phyloP scores from a whole-genome alignment of 2,113 vertebrate genomes.

The Capreolus pygargus region DNA sequence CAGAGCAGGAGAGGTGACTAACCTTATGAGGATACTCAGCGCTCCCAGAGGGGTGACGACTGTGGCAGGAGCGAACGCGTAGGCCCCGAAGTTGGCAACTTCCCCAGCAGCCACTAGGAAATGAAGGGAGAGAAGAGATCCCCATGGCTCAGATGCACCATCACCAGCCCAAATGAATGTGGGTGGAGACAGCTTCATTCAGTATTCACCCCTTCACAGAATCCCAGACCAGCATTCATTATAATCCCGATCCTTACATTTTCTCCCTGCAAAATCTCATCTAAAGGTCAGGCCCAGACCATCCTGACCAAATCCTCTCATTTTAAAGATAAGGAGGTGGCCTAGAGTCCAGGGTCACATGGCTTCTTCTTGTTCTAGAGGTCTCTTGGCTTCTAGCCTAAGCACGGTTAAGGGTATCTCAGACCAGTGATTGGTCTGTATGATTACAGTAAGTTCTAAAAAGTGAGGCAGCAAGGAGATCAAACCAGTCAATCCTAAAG shows the following conservation, averaged over 20 bases:
- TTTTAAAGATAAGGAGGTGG: background rate
- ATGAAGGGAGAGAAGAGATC: constrained; percentile 51
- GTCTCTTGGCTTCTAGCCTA: background rate
- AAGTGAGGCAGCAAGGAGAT: background rate
- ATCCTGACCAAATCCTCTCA: background rate
- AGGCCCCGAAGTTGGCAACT: constrained; percentile 94
- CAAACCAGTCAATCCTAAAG: background rate
- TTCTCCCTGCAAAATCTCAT: background rate
- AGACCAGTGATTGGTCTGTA: background rate
- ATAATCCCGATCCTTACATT: background rate
- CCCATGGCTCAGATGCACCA: background rate
- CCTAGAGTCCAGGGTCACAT: background rate
- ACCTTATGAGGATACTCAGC: constrained; percentile 97
- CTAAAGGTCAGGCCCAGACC: background rate
- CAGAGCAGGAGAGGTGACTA: background rate
- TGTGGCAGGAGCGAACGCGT: constrained; percentile 94
- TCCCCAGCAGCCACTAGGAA: constrained; percentile 94
- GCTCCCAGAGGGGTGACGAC: constrained; percentile 95
- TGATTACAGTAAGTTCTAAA: background rate
- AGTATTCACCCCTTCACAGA: background rate
- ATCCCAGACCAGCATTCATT: background rate
- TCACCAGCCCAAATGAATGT: background rate
- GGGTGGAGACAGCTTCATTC: background rate
- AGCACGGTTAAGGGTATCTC: background rate
- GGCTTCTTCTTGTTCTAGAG: background rate